Base-by-base conservation (phyloP, 2,888 invertebrate species). In the Noctuana brunneofusca region DNA sequence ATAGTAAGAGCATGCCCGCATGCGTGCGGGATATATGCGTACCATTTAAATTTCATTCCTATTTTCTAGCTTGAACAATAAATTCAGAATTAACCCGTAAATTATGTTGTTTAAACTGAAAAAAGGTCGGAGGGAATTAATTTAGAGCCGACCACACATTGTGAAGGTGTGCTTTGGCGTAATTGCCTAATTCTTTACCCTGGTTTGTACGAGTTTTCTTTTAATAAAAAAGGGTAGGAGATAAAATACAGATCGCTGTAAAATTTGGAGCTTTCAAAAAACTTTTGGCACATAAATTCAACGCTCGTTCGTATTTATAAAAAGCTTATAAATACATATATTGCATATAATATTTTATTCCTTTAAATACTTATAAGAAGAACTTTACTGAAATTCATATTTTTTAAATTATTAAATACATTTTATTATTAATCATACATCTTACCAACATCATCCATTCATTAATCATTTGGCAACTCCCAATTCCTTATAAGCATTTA, bases 91-190 rank as follows among this genome's bases (percentile, higher is more conserved):
- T 77, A 76, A 77, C 74, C 74, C 75, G 75, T 82, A 80, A 82
- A 84, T 82, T 80, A 79, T 79, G 71, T 78, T 79, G 76, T 79
- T 81, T 78, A 78, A 81, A 82, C 73, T 78, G 70, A 74, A 78
- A 83, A 81, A 81, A 78, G 80, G 74, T 69, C 71, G 69, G 68
- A 50, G 73, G 70, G 74, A 80, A 83, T 84, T 80, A 81, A 83
- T 82, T 81, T 77, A 58, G 66, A 70, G 71, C 48, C 35, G 57
- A 74, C 76, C 80, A 76, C 78, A 76, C 75, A 75, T 75, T 76
- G 73, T 69, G 73, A 55, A 62, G 48, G 77, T 78, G 72, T 67
- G 71, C 68, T 14, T 24, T 27, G 16, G 66, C 53, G 70, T 79
- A 80, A 84, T 83, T 79, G 79, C 77, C 70, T 75, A 78, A 80